Conservation (phyloP, 2,113 vertebrate species). For the Aspidoscelis tigris region DNA sequence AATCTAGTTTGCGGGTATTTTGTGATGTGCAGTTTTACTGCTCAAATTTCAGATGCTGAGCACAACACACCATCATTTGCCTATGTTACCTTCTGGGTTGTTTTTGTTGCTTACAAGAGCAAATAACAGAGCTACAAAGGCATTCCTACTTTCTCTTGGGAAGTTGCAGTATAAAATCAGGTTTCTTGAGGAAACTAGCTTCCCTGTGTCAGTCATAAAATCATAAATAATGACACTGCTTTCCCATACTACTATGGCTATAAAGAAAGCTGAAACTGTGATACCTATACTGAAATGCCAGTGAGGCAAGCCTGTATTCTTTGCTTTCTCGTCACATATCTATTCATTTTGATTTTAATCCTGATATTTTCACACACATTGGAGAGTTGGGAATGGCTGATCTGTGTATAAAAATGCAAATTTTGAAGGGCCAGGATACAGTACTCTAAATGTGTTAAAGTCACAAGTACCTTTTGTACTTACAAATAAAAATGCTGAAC, state of each 20-base stretch:
- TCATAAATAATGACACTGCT: neutral
- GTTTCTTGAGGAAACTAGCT: neutral
- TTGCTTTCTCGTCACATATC: neutral
- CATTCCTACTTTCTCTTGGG: neutral
- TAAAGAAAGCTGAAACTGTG: neutral
- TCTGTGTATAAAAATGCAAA: neutral
- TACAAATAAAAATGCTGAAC: neutral
- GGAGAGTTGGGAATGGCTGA: neutral
- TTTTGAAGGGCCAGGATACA: neutral
- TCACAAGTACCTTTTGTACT: accelerated
- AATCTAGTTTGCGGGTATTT: neutral
- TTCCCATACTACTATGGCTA: neutral
- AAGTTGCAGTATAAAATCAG: neutral
- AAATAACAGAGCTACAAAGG: neutral
- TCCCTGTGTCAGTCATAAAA: no score
- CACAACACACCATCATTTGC: neutral
- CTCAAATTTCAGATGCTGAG: neutral
- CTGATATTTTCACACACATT: neutral
- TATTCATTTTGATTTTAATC: neutral
- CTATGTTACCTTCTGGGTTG: neutral
- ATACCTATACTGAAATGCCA: neutral
- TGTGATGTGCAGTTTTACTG: neutral
- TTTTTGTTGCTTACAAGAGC: neutral
- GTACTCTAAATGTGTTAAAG: neutral
- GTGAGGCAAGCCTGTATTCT: neutral